Conservation (phyloP, 2,888 invertebrate genomes). For the Doris montereyensis region DNA sequence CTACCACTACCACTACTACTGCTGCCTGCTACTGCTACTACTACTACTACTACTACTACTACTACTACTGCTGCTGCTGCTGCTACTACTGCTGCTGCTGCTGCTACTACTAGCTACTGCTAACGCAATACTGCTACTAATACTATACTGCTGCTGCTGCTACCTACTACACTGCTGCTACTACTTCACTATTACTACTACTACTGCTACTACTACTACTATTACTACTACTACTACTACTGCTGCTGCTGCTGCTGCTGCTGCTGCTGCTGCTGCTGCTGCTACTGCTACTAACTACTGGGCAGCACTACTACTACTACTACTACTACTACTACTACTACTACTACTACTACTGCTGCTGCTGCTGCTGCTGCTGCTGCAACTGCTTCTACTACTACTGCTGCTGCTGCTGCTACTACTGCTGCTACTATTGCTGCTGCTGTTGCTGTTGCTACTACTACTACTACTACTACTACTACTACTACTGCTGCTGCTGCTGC, state of each 20-base stretch:
- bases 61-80: not conserved
- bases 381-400: no score
- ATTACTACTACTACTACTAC: slow-evolving; percentile 16
- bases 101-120: not conserved
- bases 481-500: not conserved
- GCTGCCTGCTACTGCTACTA: not conserved
- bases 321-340: not conserved
- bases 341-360: not conserved
- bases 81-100: not conserved
- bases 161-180: not conserved
- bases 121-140: not conserved
- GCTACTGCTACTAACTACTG: not conserved
- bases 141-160: not conserved
- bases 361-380: not conserved
- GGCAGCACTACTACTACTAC: not conserved
- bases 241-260: not conserved
- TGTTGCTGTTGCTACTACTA: not conserved
- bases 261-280: not conserved
- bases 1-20: not conserved
- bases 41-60: not conserved
- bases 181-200: not conserved
- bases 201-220: slow-evolving; percentile 25
- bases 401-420: slow-evolving; percentile 10
- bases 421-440: slow-evolving; percentile 14
- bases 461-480: slow-evolving; percentile 7